A percentile compares a stretch with the other conserved stretches of the same genome.
Conservation (phyloP, 2,797 vertebrate genomes). For the Rachycentron canadum region DNA sequence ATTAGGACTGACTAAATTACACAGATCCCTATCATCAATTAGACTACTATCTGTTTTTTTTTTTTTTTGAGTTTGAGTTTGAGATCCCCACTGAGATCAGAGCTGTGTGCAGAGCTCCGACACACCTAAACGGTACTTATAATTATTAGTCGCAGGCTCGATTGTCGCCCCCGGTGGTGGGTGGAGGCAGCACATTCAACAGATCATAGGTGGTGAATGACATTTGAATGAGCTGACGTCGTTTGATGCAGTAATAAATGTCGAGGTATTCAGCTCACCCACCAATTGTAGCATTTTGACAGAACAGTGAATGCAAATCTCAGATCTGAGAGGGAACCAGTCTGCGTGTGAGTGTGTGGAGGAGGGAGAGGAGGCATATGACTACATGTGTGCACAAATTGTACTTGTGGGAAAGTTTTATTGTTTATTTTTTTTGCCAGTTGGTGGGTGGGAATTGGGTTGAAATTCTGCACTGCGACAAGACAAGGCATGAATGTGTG, state of each 20-base stretch:
- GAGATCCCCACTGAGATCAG: conserved; percentile 70
- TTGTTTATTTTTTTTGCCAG: conserved; percentile 28
- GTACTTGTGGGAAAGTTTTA: conserved; percentile 39
- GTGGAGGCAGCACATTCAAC: conserved; percentile 31
- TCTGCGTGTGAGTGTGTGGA: neutral
- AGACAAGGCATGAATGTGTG: conserved; percentile 13
- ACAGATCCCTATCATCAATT: conserved; percentile 73
- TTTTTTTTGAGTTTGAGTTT: conserved; percentile 43
- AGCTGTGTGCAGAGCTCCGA: conserved; percentile 56
- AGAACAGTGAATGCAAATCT: conserved; percentile 40
- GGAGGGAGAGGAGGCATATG: neutral
- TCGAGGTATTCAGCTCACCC: conserved; percentile 42
- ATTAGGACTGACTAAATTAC: conserved; percentile 78
- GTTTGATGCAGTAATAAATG: conserved; percentile 50
- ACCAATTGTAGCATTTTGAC: conserved; percentile 39
- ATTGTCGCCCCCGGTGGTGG: conserved; percentile 58
- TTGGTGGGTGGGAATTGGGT: conserved; percentile 26
- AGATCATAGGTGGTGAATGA: conserved; percentile 47
- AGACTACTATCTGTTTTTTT: conserved; percentile 38
- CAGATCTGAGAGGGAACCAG: conserved; percentile 16
- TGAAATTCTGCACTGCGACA: conserved; percentile 35
- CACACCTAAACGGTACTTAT: conserved; percentile 60
- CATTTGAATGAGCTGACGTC: conserved; percentile 34
- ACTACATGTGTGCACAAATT: conserved; percentile 22
- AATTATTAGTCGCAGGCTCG: conserved; percentile 56